Evolutionary conservation across 2,113 vertebrate genomes (phyloP).

Genomic region (Corvus hawaiiensis): DNA sequence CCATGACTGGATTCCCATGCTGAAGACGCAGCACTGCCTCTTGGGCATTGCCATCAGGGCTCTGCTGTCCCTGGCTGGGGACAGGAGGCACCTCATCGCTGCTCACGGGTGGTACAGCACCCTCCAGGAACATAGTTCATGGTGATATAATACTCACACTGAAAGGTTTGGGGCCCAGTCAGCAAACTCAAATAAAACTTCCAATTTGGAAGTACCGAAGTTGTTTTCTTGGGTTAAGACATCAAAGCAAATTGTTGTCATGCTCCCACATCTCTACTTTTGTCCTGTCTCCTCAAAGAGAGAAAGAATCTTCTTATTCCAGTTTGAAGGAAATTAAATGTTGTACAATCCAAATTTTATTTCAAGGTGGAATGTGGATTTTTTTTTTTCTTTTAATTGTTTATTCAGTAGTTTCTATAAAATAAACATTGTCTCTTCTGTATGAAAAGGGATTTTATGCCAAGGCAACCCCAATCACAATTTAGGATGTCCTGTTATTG

Average conservation of each 20-base stretch:
- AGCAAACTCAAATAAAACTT: neutral
- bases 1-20: fast-evolving
- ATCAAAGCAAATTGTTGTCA: neutral
- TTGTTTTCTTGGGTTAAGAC: neutral
- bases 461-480: neutral
- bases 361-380: neutral
- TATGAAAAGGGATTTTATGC: neutral
- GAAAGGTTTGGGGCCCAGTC: neutral
- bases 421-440: neutral
- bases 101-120: neutral
- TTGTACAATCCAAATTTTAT: neutral
- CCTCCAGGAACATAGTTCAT: neutral
- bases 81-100: neutral
- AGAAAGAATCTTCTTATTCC: neutral
- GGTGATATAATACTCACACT: neutral
- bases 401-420: neutral
- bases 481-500: neutral
- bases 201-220: neutral
- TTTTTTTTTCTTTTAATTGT: neutral
- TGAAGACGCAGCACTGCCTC: neutral
- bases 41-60: neutral
- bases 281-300: neutral
- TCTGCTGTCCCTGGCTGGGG: neutral
- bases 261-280: neutral
- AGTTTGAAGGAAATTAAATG: neutral